Evolutionary conservation across 35 echinoderm and acorn worm genomes (phyloP).

Genomic region (Diadema setosum): DNA sequence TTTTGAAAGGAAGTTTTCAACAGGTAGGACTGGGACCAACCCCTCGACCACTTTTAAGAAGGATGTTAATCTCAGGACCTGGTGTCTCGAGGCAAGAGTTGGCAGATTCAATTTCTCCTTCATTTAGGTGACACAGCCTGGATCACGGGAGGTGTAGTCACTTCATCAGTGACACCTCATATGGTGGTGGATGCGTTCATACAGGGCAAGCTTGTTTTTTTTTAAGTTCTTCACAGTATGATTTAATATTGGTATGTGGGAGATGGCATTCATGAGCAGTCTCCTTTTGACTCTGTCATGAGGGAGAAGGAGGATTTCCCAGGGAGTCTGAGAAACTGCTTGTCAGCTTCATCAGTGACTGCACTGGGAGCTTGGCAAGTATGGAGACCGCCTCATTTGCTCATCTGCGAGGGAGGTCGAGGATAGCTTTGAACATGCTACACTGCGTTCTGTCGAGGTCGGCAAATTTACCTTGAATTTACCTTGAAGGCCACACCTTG

Average conservation of each 20-base stretch:
- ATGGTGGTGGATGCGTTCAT: not conserved
- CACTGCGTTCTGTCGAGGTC: not conserved
- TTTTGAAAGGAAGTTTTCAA: no score
- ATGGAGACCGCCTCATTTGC: not conserved
- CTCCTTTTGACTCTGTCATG: not conserved
- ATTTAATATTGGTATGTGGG: not conserved
- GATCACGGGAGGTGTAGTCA: no score
- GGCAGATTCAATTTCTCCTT: no score
- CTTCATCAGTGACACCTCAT: not conserved
- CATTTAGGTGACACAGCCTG: no score
- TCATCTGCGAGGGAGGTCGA: not conserved
- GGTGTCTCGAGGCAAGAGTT: no score
- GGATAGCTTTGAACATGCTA: not conserved
- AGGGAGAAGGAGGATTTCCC: not conserved
- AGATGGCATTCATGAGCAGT: not conserved
- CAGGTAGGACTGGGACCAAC: no score
- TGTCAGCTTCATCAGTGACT: not conserved
- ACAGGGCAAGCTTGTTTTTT: not conserved
- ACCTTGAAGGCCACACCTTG: no score
- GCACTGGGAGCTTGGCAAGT: not conserved
- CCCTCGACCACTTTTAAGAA: no score
- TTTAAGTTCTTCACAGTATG: not conserved
- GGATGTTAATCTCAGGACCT: no score
- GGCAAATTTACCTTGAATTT: no score
- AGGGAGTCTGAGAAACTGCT: no score